A percentile compares a stretch with the other conserved stretches of the same genome.
phyloP scores from a whole-genome alignment of 2,888 invertebrate species.

The Smittia aterrima region DNA sequence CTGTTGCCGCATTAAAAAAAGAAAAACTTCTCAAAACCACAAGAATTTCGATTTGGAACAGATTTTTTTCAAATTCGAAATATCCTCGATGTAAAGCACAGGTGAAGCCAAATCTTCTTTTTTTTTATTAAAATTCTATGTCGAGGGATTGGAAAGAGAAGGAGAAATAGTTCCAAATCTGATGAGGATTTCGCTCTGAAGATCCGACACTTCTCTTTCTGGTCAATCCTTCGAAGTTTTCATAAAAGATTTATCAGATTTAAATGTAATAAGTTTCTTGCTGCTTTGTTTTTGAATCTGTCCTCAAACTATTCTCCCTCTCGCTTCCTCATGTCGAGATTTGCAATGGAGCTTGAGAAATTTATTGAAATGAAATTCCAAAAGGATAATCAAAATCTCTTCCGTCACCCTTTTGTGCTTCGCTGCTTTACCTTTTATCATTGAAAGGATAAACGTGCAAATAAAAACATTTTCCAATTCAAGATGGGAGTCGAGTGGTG shows the following conservation, averaged over 20 bases:
- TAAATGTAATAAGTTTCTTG: conserved; percentile 33
- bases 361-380: conserved; percentile 26
- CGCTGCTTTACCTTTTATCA: not conserved
- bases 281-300: not conserved
- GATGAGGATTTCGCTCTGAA: not conserved
- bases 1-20: too few species aligned
- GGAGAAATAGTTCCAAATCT: not conserved
- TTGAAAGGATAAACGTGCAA: conserved; percentile 20
- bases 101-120: conserved; percentile 8
- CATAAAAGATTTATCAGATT: conserved; percentile 28
- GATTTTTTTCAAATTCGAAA: not conserved
- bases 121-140: not conserved
- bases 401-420: conserved; percentile 8
- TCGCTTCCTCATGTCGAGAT: not conserved
- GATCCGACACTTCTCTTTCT: conserved; percentile 7
- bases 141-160: not conserved
- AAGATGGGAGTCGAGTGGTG: not conserved
- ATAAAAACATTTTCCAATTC: conserved; percentile 34
- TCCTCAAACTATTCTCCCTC: not conserved
- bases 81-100: conserved; percentile 14
- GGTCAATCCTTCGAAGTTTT: conserved; percentile 22
- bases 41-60: not conserved
- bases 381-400: conserved; percentile 35
- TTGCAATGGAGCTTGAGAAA: not conserved
- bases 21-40: not conserved